phyloP scores from a whole-genome alignment of 2,797 vertebrate genomes.

The Pangasius sanitwongsei region DNA sequence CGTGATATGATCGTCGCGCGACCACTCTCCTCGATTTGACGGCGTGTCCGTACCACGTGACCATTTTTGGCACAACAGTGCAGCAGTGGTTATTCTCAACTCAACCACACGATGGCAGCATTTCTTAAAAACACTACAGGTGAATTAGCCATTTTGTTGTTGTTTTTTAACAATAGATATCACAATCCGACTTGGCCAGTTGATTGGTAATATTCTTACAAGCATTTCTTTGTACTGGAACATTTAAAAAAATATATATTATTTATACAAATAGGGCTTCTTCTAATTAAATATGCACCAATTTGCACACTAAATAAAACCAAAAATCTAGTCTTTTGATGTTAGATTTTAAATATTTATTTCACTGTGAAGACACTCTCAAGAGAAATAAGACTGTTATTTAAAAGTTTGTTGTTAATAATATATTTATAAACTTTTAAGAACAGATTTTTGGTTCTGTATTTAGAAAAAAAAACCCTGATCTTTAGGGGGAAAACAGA shows the following conservation, averaged over 20 bases:
- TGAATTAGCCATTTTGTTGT: background rate
- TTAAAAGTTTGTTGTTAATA: background rate
- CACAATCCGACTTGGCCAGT: background rate
- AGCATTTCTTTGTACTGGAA: background rate
- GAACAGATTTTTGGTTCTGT: background rate
- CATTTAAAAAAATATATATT: background rate
- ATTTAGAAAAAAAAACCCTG: background rate
- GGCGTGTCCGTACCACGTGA: constrained; percentile 1
- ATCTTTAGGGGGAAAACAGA: background rate
- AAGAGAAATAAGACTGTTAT: background rate
- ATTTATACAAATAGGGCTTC: background rate
- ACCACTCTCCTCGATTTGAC: background rate
- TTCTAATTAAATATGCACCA: background rate
- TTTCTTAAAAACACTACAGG: background rate
- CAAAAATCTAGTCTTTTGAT: background rate
- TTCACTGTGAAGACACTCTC: background rate
- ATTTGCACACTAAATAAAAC: background rate
- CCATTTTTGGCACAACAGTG: background rate
- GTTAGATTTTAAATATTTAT: background rate
- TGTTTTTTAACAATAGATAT: background rate
- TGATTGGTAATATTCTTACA: background rate
- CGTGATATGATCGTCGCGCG: too few species aligned
- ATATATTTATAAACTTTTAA: background rate
- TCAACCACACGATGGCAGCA: constrained; percentile 11
- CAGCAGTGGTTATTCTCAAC: background rate